A percentile compares a stretch with the other conserved stretches of the same genome.
Conservation (phyloP, 1,140 invertebrate genomes). For the Tetraneura akinire region DNA sequence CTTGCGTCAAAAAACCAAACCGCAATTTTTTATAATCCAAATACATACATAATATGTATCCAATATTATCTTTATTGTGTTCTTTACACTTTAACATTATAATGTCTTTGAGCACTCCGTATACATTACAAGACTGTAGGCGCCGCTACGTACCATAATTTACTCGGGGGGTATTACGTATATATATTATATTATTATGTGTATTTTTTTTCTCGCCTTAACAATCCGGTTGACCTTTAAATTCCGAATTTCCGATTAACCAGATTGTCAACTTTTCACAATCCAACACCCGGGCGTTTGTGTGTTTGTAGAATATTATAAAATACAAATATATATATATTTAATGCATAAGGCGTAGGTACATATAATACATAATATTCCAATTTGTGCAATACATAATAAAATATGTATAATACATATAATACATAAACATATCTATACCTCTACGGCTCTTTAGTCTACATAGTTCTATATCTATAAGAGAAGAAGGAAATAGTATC, state of each 20-base stretch:
- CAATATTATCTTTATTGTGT: too few species aligned
- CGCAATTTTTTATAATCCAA: too few species aligned
- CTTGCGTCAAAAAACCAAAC: too few species aligned
- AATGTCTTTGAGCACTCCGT: too few species aligned
- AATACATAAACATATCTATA: too few species aligned
- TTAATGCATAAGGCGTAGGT: too few species aligned
- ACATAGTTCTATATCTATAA: neutral
- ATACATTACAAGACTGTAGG: neutral
- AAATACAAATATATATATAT: slow-evolving; percentile 6
- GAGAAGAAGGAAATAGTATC: neutral
- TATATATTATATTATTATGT: neutral
- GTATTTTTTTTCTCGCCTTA: slow-evolving; percentile 24
- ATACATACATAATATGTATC: too few species aligned
- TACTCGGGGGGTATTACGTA: neutral
- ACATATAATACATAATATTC: neutral
- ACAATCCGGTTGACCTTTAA: slow-evolving; percentile 44
- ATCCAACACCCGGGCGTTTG: neutral
- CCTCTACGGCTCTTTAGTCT: neutral
- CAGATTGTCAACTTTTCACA: slow-evolving; percentile 45
- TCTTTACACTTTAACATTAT: too few species aligned
- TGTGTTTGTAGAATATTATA: slow-evolving; percentile 5
- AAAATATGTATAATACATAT: neutral
- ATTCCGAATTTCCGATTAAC: slow-evolving; percentile 43
- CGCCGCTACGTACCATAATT: neutral
- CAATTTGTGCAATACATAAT: neutral